Evolutionary conservation across 2,113 vertebrate genomes (phyloP).

Genomic region (Numida meleagris): DNA sequence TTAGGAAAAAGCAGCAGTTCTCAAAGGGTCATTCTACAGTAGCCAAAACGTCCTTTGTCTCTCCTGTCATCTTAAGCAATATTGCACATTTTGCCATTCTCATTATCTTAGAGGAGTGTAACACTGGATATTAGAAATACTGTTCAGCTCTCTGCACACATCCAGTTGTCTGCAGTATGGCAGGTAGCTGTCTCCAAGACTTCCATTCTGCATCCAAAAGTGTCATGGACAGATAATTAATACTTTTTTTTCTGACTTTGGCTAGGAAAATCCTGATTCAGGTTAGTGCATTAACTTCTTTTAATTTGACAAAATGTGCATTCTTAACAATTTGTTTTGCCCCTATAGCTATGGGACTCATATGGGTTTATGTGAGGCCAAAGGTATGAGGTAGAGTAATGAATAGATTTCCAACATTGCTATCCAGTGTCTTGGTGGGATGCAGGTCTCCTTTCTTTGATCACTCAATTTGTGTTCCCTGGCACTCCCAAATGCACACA

Average conservation of each 20-base stretch:
- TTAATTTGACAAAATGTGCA: background rate
- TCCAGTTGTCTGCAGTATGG: background rate
- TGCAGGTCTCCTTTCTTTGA: background rate
- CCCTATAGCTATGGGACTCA: background rate
- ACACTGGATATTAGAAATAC: background rate
- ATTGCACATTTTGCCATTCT: background rate
- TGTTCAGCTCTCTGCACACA: accelerated
- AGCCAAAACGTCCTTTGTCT: background rate
- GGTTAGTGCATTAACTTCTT: background rate
- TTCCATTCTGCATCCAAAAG: background rate
- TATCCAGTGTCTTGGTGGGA: background rate
- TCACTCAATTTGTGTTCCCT: background rate
- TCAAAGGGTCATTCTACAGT: background rate
- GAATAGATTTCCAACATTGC: background rate
- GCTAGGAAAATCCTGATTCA: background rate
- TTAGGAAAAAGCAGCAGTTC: background rate
- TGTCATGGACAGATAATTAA: background rate
- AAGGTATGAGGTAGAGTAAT: background rate
- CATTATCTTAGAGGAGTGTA: background rate
- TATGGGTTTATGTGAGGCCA: background rate
- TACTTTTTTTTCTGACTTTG: background rate
- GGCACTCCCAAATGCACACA: background rate
- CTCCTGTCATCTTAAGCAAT: background rate
- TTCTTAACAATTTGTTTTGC: background rate
- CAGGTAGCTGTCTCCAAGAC: background rate